Evolutionary conservation across 2,797 vertebrate genomes (phyloP).

Genomic region (Sebastes itinus): DNA sequence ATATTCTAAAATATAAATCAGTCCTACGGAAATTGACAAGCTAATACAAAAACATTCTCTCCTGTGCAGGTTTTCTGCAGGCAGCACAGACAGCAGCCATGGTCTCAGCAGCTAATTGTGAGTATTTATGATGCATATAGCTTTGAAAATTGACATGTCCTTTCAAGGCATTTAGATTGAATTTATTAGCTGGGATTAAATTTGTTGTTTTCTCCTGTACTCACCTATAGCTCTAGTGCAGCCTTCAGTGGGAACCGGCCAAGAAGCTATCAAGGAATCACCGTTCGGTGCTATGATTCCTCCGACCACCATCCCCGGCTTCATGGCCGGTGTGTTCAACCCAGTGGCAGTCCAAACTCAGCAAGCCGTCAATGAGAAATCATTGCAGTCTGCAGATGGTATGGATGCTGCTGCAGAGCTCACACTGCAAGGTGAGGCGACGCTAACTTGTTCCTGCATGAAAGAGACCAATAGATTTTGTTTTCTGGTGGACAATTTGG

Average conservation of each 20-base stretch:
- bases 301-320: conserved; percentile 87
- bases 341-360: conserved; percentile 83
- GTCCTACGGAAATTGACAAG: background rate
- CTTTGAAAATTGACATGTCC: background rate
- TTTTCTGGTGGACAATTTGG: background rate
- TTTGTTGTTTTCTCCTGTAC: conserved; percentile 11
- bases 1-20: background rate
- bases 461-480: background rate
- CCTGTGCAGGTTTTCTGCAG: conserved; percentile 88
- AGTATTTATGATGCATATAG: conserved; percentile 46
- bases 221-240: conserved; percentile 88
- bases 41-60: background rate
- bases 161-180: background rate
- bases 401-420: conserved; percentile 79
- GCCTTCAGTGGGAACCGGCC: conserved; percentile 85
- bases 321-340: conserved; percentile 87
- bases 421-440: conserved; percentile 79
- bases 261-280: conserved; percentile 91
- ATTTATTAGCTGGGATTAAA: background rate
- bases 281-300: conserved; percentile 89
- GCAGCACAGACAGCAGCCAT: conserved; percentile 87
- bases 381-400: conserved; percentile 67
- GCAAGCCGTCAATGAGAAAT: conserved; percentile 72
- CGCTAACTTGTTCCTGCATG: background rate
- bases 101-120: conserved; percentile 76